Conservation (phyloP, 2,113 vertebrate species). For the Murina feae region DNA sequence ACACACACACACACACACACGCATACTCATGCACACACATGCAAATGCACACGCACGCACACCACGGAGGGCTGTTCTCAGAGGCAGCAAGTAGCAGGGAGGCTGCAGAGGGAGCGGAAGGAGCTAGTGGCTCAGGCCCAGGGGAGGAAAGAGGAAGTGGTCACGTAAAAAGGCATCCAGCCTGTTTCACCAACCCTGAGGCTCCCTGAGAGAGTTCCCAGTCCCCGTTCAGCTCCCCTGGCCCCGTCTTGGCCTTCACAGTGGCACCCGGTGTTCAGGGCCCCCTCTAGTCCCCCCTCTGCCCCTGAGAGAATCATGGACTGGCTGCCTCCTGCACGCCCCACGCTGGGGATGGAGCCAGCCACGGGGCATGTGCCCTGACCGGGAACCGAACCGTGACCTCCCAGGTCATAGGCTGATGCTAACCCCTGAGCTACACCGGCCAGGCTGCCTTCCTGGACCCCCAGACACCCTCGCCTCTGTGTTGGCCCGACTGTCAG, state of each 20-base stretch:
- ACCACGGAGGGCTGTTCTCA: not conserved
- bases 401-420: too few relatives aligned
- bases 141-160: not conserved
- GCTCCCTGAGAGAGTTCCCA: not conserved
- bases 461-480: not conserved
- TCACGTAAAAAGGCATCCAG: not conserved
- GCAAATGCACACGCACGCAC: too few relatives aligned
- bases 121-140: not conserved
- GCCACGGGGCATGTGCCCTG: too few relatives aligned
- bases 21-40: too few relatives aligned
- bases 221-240: not conserved
- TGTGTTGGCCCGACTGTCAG: not conserved
- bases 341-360: too few relatives aligned
- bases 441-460: not conserved
- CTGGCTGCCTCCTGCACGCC: too few relatives aligned
- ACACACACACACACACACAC: too few relatives aligned
- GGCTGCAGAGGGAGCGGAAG: not conserved
- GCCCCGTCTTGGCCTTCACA: not conserved
- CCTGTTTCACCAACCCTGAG: not conserved
- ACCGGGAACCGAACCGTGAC: too few relatives aligned
- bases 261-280: accelerated
- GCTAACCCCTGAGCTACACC: too few relatives aligned
- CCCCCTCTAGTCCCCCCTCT: too few relatives aligned
- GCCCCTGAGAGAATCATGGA: too few relatives aligned
- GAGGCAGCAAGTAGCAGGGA: not conserved